Evolutionary conservation across 2,888 invertebrate genomes (phyloP).

Genomic region (Diogma glabrata): DNA sequence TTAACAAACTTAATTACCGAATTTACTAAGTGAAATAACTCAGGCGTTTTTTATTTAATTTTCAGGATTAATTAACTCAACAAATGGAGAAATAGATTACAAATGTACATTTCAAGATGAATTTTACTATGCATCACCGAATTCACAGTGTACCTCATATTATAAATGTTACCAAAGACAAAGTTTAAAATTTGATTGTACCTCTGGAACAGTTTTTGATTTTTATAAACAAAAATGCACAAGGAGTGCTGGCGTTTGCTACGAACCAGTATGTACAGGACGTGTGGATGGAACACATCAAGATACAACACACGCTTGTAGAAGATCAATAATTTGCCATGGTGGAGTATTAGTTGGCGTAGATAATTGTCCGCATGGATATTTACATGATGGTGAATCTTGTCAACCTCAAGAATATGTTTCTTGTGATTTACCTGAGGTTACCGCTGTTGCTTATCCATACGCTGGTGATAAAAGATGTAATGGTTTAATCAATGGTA

Average conservation of each 20-base stretch:
- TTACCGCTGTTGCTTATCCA: conserved; percentile 27
- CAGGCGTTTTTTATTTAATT: conserved; percentile 1
- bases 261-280: conserved; percentile 47
- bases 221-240: conserved; percentile 42
- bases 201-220: conserved; percentile 44
- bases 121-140: conserved; percentile 41
- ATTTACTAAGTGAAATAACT: too few relatives aligned
- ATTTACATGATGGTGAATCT: conserved; percentile 40
- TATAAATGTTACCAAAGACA: conserved; percentile 39
- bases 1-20: too few relatives aligned
- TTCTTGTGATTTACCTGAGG: conserved; percentile 39
- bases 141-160: conserved; percentile 44
- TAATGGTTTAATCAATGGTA: conserved; percentile 25
- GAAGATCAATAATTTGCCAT: conserved; percentile 40
- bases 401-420: conserved; percentile 37
- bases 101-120: conserved; percentile 25
- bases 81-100: neutral
- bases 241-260: conserved; percentile 43
- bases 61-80: neutral
- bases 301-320: conserved; percentile 46
- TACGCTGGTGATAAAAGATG: conserved; percentile 25
- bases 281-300: conserved; percentile 44
- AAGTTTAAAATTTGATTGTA: conserved; percentile 39
- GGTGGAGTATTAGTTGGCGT: conserved; percentile 39
- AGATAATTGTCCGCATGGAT: conserved; percentile 38